Conservation (phyloP, 2,797 vertebrate species). For the Champsocephalus esox region DNA sequence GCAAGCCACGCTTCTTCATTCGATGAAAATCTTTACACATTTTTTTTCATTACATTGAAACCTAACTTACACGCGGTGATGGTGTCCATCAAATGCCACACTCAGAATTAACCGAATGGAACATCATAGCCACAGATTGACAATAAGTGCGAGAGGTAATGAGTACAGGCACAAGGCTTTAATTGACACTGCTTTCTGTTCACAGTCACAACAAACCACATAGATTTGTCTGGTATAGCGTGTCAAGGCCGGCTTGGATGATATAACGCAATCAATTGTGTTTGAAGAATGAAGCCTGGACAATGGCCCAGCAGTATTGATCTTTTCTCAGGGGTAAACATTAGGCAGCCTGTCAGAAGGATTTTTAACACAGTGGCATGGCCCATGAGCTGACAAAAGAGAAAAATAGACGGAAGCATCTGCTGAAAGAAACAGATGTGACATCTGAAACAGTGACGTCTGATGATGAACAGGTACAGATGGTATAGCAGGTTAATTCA, state of each 20-base stretch:
- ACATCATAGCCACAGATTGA: slow-evolving; percentile 5
- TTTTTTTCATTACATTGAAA: slow-evolving; percentile 1
- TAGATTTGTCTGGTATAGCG: slow-evolving; percentile 50
- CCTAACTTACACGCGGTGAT: neutral
- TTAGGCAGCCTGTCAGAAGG: slow-evolving; percentile 58
- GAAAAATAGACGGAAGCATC: slow-evolving; percentile 20
- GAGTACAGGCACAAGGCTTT: slow-evolving; percentile 19
- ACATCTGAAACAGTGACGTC: neutral
- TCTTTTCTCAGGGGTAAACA: slow-evolving; percentile 58
- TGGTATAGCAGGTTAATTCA: neutral
- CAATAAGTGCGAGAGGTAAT: slow-evolving; percentile 20
- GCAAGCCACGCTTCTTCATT: neutral
- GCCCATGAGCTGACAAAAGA: slow-evolving; percentile 46
- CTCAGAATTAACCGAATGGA: slow-evolving; percentile 7
- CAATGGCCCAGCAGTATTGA: slow-evolving; percentile 61
- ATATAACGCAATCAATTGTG: slow-evolving; percentile 65
- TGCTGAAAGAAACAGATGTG: neutral
- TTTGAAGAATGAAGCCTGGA: slow-evolving; percentile 68
- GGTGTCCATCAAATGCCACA: slow-evolving; percentile 1
- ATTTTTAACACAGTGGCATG: slow-evolving; percentile 56
- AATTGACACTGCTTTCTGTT: slow-evolving; percentile 32
- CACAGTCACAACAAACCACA: slow-evolving; percentile 31
- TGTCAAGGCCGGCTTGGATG: slow-evolving; percentile 32
- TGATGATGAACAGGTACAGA: neutral
- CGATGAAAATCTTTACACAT: neutral